Conservation (phyloP, 2,888 invertebrate species). For the Plutella xylostella region DNA sequence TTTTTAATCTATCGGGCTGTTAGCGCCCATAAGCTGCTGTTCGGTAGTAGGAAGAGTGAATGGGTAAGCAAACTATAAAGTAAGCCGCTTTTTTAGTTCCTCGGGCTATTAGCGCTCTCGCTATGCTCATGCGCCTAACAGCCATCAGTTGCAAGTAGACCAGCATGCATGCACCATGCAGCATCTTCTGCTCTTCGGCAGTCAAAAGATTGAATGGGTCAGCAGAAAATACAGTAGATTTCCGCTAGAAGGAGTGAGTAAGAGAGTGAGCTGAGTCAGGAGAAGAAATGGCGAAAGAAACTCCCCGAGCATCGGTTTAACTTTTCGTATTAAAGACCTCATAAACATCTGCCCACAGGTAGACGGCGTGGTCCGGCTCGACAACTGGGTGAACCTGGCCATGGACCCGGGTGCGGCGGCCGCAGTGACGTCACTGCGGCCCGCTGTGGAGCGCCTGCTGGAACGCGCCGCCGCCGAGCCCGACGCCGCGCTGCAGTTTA, state of each 20-base stretch:
- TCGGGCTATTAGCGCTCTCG: too few relatives aligned
- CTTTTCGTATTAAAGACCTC: background rate
- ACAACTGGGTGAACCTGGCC: constrained; percentile 94
- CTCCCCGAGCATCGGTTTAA: background rate
- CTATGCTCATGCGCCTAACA: too few relatives aligned
- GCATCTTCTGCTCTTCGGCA: constrained; percentile 92
- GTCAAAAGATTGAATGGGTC: constrained; percentile 85
- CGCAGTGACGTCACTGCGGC: constrained; percentile 85
- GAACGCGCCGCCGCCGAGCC: constrained; percentile 85
- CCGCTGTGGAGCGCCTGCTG: constrained; percentile 88
- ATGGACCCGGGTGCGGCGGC: constrained; percentile 86
- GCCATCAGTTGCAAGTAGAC: too few relatives aligned
- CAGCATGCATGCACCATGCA: constrained; percentile 92
- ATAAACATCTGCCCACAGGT: constrained; percentile 40
- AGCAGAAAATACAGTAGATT: constrained; percentile 18
- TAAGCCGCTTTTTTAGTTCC: too few relatives aligned
- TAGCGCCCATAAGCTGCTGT: too few relatives aligned
- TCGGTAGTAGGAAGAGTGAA: too few relatives aligned
- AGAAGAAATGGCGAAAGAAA: too few relatives aligned
- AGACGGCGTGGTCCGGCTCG: constrained; percentile 82
- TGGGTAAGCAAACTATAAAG: too few relatives aligned
- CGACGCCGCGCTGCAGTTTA: constrained; percentile 76
- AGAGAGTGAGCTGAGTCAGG: background rate
- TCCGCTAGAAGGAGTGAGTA: background rate
- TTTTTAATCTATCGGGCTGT: too few relatives aligned